Evolutionary conservation across 2,888 invertebrate genomes (phyloP), one percentile per base, ranked within the genome.

Genomic region (Eremobia ochroleuca): DNA sequence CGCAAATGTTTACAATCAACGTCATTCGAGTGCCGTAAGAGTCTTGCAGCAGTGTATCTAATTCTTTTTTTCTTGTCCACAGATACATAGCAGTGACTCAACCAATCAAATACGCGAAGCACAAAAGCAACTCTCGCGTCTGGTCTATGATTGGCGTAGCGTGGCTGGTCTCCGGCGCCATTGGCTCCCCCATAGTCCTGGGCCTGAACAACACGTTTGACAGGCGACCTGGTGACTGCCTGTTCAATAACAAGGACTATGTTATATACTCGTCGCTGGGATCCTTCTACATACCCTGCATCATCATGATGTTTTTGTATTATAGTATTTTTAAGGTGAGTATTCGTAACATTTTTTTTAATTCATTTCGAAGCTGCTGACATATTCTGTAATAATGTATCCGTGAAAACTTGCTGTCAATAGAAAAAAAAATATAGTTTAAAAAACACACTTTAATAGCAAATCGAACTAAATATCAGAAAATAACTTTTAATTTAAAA

Each of bases 61-160:
- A 68, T 3, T 13, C 15, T 61, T n/a, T 0, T 13, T 67, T 52
- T 55, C 15, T 88, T 86, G 68, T 88, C 77, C 79, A 34, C 98
- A 99, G 99, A 97, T 99, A 99, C 96, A 99, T 99, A 93, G 99
- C 99, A 87, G 99, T 99, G 88, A 99, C 99, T 40, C 99, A 99
- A 94, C 99, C 99, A 91, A 99, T 99, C 93, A 99, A 99, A 96
- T 99, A 99, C 97, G 99, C 99, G 82, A 99, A 99, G 93, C 99
- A 99, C 97, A 99, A 99, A 97, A 99, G 99, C 97, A 99, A 98
- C 96, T 97, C 98, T 70, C 98, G 99, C 83, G 99, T 99, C 73
- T 99, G 99, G 98, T 96, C 99, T 93, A 99, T 99, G 93, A 99
- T 99, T 91, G 98, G 98, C 49, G 97, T 99, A 83, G 99, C 99